Conservation (phyloP, 2,888 invertebrate genomes). For the Rhagophthalmus giganteus region DNA sequence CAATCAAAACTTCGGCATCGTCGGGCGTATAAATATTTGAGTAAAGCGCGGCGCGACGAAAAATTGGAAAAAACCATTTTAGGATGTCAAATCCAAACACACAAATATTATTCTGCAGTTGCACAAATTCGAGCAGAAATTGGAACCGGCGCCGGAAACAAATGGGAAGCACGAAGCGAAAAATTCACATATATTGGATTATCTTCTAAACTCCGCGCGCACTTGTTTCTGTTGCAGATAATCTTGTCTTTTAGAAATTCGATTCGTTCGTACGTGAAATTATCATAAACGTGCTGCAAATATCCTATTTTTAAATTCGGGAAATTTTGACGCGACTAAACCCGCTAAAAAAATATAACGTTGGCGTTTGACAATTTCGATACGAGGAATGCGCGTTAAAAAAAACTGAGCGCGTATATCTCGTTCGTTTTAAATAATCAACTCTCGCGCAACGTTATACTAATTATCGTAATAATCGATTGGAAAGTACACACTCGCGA, state of each 20-base stretch:
- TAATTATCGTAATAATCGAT: too few species aligned
- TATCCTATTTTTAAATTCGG: background rate
- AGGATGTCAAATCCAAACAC: constrained; percentile 46
- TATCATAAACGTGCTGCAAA: constrained; percentile 1
- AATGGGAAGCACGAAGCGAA: constrained; percentile 41
- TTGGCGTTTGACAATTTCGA: too few species aligned
- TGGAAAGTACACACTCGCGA: too few species aligned
- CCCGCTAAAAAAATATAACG: too few species aligned
- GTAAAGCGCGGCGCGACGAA: constrained; percentile 38
- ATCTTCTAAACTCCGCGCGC: constrained; percentile 37
- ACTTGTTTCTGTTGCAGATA: constrained; percentile 33
- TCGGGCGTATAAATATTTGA: constrained; percentile 38
- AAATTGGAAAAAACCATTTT: constrained; percentile 43
- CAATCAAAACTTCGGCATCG: constrained; percentile 19
- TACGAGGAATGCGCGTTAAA: too few species aligned
- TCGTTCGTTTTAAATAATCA: too few species aligned
- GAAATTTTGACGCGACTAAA: background rate
- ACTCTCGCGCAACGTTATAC: too few species aligned
- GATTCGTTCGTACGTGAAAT: constrained; percentile 9
- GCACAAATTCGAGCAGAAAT: constrained; percentile 37
- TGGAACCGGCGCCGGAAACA: constrained; percentile 39
- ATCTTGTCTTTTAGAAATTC: constrained; percentile 9
- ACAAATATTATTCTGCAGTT: constrained; percentile 45
- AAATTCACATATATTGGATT: constrained; percentile 49
- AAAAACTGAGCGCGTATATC: too few species aligned